Conservation (phyloP, 2,888 invertebrate species). For the Augochlorella aurata region DNA sequence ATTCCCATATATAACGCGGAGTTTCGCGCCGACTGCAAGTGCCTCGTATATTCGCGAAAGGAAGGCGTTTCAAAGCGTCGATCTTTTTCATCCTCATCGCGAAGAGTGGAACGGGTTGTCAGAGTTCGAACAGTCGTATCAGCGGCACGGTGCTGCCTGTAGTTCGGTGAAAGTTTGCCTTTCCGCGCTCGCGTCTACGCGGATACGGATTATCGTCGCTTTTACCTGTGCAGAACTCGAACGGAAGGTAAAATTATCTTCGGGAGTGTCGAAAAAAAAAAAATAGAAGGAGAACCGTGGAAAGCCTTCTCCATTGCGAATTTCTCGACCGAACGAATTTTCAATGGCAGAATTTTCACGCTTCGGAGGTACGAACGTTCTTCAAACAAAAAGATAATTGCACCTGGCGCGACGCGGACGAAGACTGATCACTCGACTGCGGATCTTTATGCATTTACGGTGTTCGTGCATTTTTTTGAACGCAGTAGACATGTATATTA, state of each 20-base stretch:
- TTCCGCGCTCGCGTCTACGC: background rate
- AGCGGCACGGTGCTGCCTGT: background rate
- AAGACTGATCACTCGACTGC: background rate
- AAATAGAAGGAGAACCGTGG: background rate
- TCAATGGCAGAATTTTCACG: background rate
- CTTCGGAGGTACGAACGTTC: background rate
- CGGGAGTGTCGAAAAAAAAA: background rate
- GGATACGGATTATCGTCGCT: slow-evolving; percentile 12
- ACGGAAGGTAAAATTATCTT: slow-evolving; percentile 19
- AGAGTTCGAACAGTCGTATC: slow-evolving; percentile 12
- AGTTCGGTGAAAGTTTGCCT: slow-evolving; percentile 32
- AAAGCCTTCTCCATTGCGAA: background rate
- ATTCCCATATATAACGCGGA: background rate
- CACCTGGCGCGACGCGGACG: background rate
- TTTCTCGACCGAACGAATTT: background rate
- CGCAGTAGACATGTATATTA: no score
- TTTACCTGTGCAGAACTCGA: slow-evolving; percentile 22
- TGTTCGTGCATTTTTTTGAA: no score
- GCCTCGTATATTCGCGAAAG: slow-evolving; percentile 4
- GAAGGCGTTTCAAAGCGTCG: slow-evolving; percentile 3
- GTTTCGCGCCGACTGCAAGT: background rate
- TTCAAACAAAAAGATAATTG: background rate
- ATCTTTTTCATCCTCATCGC: background rate
- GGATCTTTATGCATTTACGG: no score
- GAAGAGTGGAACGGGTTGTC: background rate